Evolutionary conservation across 1,140 invertebrate species (phyloP), one percentile per base, ranked within the genome.

Genomic region (Aphelinus certus): DNA sequence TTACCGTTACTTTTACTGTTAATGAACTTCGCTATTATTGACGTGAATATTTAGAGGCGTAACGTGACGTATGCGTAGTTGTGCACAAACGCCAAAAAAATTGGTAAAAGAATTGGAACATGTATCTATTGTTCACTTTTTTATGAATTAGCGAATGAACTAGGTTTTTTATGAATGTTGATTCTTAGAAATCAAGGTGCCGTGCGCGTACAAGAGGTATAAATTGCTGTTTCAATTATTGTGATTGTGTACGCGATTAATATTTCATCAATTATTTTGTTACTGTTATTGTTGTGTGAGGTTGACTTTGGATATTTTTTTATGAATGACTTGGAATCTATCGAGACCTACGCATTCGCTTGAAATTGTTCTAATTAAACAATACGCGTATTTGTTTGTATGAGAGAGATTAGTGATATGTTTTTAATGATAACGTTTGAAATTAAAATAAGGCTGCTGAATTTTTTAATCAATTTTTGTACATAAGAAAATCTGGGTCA

Each of bases 11-110:
- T 47, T 26, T 69, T 56, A 58, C 56, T 73, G 56, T 48, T 58
- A 60, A 60, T 47, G 42, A 43, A 60, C 47, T 69, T 69, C 46
- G 42, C 49, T 69, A 75, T 58, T 74, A 26, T 74, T 69, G 47
- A 67, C 67, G 64, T 77, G 67, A 61, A 77, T 70, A 76, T 65
- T 73, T 80, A 79, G 76, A 58, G 76, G 66, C 63, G 69, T 81
- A 75, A 79, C 73, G 78, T 68, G 62, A 78, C 78, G 60, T 83
- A 79, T 84, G 82, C 77, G 83, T 79, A 81, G 26, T 26, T 26
- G 26, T 26, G 67, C 64, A 78, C 79, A 68, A 68, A 56, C 47
- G 48, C 3, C 9, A 48, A 47, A 7, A 74, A 53, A 26, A 26
- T 26, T 26, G 26, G 26, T 26, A 26, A 26, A 26, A 26, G 26